Evolutionary conservation across 2,797 vertebrate genomes (phyloP).

Genomic region (Anguilla megastoma): DNA sequence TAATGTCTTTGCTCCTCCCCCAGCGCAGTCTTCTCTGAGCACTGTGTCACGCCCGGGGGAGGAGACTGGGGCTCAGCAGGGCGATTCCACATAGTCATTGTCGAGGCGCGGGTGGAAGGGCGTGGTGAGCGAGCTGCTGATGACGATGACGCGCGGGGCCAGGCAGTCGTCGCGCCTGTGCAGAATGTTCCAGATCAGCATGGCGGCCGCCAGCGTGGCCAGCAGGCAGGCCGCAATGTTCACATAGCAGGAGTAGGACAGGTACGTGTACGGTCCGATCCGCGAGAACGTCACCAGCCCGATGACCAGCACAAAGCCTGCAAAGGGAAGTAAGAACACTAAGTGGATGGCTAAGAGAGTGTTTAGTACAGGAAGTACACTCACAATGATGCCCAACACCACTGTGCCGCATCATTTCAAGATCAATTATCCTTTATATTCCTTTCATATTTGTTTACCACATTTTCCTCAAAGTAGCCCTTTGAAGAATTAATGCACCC

Average conservation of each 20-base stretch:
- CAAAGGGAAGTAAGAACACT: slow-evolving; percentile 9
- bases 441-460: neutral
- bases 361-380: neutral
- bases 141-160: slow-evolving; percentile 86
- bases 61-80: slow-evolving; percentile 76
- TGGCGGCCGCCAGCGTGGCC: slow-evolving; percentile 90
- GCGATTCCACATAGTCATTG: slow-evolving; percentile 96
- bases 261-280: slow-evolving; percentile 87
- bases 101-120: slow-evolving; percentile 84
- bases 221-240: slow-evolving; percentile 91
- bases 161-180: slow-evolving; percentile 94
- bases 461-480: neutral
- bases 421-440: neutral
- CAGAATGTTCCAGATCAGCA: slow-evolving; percentile 97
- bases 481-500: neutral
- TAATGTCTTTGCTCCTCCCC: neutral
- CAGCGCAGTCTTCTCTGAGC: neutral
- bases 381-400: neutral
- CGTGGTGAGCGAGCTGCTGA: slow-evolving; percentile 83
- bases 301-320: slow-evolving; percentile 96
- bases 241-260: slow-evolving; percentile 95
- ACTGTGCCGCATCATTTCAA: neutral
- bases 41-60: neutral
- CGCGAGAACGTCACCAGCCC: slow-evolving; percentile 96
- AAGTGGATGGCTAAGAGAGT: neutral